Evolutionary conservation across 2,888 invertebrate genomes (phyloP), one percentile per base, ranked within the genome.

Genomic region (Copidosoma aretas): DNA sequence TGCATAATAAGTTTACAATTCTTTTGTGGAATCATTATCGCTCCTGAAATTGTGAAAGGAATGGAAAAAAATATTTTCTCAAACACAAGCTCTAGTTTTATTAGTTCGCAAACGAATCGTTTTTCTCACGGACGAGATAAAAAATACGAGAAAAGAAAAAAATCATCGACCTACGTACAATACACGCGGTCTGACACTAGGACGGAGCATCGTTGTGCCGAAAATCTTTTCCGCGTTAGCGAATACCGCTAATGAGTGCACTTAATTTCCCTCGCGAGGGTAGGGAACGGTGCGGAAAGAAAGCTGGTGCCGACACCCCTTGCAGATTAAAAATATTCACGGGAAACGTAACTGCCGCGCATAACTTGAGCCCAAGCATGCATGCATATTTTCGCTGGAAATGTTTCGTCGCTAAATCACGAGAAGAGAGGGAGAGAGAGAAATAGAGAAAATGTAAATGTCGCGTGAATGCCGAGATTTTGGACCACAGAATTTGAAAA

Each of bases 141-240:
- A 46, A 14, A 17, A 12, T 17, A 8, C 12, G 43, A 1, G 17
- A 46, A 12, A 46, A 12, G 12, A 15, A 46, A 12, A 46, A 46
- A 46, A 46, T 8, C 43, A 12, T 8, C 43, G 43, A 46, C 43
- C 43, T 17, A 46, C 43, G 3, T 46, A 46, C 43, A 12, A 15
- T 46, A 46, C 43, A 12, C 43, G 43, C 12, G 17, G 43, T 32
- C 43, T 46, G 43, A 32, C 43, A 46, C 15, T 8, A 46, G 43
- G 43, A 46, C 43, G 43, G 14, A 46, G 43, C 15, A 46, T 4
- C 17, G 43, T 46, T 46, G 43, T 46, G 43, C 43, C 12, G 8
- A 17, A 63, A 79, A 80, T 80, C 78, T 77, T 80, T 78, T 73
- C 71, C 72, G 73, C 80, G 77, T 81, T 81, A 81, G 77, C 76